Percentiles rank a stretch among this genome's conserved stretches.
These are phyloP conservation scores for Chiroxiphia lanceolata DNA, from an alignment of 2,797 vertebrate species.

Conservation along the genomic window DNA sequence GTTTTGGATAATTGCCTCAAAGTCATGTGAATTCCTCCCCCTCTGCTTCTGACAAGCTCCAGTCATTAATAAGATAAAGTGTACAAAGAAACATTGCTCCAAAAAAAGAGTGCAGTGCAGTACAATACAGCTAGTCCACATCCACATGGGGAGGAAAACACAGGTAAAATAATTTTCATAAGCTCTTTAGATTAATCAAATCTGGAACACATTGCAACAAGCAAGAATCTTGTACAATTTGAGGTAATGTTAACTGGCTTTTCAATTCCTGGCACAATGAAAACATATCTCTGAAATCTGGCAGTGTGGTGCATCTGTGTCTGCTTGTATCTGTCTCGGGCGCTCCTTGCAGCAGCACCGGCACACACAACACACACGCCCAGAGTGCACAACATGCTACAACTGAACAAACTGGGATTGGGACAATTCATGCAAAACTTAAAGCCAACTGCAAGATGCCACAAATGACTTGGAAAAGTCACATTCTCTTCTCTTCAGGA, in stretches of 20 bases:
- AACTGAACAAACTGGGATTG: neutral
- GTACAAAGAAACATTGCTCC: neutral
- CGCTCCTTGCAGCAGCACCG: neutral
- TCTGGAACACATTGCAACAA: neutral
- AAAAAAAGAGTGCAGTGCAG: neutral
- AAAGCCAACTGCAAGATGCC: neutral
- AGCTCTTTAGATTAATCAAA: neutral
- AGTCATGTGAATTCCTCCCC: neutral
- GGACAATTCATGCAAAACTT: neutral
- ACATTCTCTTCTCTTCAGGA: neutral
- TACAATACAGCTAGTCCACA: neutral
- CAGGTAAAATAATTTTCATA: neutral
- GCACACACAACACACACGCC: neutral
- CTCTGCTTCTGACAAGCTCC: neutral
- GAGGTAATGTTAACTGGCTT: neutral
- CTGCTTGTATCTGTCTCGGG: neutral
- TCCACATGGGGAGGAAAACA: neutral
- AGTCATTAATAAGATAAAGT: neutral
- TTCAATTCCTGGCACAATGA: neutral
- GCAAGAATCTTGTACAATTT: neutral
- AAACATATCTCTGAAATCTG: neutral
- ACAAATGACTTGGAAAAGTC: neutral
- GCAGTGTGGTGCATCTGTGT: neutral
- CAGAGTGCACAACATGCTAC: fast-evolving
- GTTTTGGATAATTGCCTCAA: neutral